Conservation (phyloP, 2,113 vertebrate species). For the Lamprotornis superbus region DNA sequence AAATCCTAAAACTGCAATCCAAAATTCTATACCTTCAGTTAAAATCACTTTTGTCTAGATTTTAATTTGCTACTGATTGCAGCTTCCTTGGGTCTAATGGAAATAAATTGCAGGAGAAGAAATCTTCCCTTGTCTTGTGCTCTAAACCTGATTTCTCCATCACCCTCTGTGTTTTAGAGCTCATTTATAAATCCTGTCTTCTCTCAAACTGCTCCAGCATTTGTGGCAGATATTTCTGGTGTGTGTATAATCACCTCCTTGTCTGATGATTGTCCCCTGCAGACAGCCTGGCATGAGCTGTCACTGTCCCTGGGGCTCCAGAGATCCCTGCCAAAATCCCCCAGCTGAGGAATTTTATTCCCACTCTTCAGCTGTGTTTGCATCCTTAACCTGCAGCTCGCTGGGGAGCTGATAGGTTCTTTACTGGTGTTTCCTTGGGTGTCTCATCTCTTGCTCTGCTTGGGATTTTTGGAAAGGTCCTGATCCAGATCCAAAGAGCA, state of each 20-base stretch:
- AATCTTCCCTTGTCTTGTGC: background rate
- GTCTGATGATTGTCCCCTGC: background rate
- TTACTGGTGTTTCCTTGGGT: background rate
- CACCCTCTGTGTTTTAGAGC: background rate
- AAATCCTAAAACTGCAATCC: background rate
- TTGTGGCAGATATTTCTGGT: background rate
- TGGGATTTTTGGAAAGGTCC: background rate
- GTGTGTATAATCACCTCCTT: background rate
- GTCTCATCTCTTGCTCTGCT: background rate
- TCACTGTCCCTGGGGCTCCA: background rate
- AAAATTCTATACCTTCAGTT: background rate
- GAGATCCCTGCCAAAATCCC: background rate
- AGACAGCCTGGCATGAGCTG: constrained; percentile 2
- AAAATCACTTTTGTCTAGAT: background rate
- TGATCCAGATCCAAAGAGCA: background rate
- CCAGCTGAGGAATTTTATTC: background rate
- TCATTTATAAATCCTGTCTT: background rate
- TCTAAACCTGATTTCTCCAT: background rate
- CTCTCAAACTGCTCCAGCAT: background rate
- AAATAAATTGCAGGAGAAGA: background rate
- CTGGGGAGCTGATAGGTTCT: background rate
- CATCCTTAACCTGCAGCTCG: fast-evolving
- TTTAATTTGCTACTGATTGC: background rate
- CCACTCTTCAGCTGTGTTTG: background rate
- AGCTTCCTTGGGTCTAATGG: background rate